These are phyloP conservation scores for Gallinago stenura DNA, from an alignment of 2,797 vertebrate species.

Conservation along the genomic window DNA sequence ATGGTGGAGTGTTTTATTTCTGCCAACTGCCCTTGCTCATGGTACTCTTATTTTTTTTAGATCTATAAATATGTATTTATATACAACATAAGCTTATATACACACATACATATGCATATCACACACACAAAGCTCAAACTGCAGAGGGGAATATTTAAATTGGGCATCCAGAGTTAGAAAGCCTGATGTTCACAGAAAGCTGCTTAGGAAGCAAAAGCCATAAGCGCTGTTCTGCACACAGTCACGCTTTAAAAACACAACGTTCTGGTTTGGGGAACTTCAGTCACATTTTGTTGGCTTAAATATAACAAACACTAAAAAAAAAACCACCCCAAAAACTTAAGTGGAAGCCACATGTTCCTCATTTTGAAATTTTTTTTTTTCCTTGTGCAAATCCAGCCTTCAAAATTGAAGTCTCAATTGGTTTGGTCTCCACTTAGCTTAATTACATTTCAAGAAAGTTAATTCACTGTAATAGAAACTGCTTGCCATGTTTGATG, in stretches of 20 bases:
- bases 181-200: background rate
- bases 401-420: background rate
- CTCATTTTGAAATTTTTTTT: background rate
- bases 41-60: background rate
- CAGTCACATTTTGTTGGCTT: background rate
- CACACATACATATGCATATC: fast-evolving
- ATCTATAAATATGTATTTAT: background rate
- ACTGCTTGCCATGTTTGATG: background rate
- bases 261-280: background rate
- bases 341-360: background rate
- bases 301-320: background rate
- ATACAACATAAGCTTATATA: background rate
- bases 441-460: background rate
- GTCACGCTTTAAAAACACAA: background rate
- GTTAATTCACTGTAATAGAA: background rate
- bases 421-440: background rate
- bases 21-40: background rate
- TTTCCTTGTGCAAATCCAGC: background rate
- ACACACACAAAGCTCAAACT: background rate
- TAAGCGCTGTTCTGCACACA: background rate
- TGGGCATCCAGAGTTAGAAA: background rate
- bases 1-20: background rate
- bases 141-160: background rate
- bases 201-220: conserved; percentile 28
- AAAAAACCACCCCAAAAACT: background rate